Conservation (phyloP, 2,888 invertebrate species). For the Homarus gammarus region DNA sequence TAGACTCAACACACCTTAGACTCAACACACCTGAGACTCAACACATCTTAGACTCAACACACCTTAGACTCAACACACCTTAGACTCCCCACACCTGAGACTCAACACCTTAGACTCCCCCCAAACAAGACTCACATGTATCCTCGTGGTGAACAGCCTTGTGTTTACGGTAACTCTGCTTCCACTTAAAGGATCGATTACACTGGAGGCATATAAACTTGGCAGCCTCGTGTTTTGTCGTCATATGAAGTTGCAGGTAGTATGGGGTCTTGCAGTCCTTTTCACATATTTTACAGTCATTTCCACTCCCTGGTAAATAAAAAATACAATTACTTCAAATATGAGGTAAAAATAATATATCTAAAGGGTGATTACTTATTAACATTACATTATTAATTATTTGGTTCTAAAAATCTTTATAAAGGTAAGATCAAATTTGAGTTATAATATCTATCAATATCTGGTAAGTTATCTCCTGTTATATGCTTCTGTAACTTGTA, state of each 20-base stretch:
- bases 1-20: too few relatives aligned
- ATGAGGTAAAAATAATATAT: too few relatives aligned
- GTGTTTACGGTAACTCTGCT: constrained; percentile 63
- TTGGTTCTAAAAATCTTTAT: not conserved
- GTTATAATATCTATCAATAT: not conserved
- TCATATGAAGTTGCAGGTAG: constrained; percentile 62
- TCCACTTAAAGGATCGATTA: constrained; percentile 67
- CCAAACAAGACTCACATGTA: constrained; percentile 22
- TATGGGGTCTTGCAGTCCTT: constrained; percentile 65
- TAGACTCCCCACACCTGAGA: too few relatives aligned
- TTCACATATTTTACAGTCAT: constrained; percentile 54
- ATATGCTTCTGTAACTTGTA: too few relatives aligned
- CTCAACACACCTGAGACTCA: too few relatives aligned
- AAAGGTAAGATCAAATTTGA: not conserved
- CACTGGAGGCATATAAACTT: constrained; percentile 46
- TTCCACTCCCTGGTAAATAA: constrained; percentile 54
- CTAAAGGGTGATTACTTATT: not conserved
- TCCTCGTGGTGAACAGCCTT: constrained; percentile 49
- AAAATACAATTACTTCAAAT: too few relatives aligned
- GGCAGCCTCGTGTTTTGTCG: constrained; percentile 54
- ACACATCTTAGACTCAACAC: too few relatives aligned
- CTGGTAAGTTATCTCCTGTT: too few relatives aligned
- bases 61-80: too few relatives aligned
- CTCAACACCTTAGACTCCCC: too few relatives aligned
- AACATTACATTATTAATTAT: not conserved